Percentiles rank a stretch among this genome's conserved stretches.
These are phyloP conservation scores for Sebastes schlegelii DNA, from an alignment of 2,113 vertebrate genomes.

Conservation along the genomic window DNA sequence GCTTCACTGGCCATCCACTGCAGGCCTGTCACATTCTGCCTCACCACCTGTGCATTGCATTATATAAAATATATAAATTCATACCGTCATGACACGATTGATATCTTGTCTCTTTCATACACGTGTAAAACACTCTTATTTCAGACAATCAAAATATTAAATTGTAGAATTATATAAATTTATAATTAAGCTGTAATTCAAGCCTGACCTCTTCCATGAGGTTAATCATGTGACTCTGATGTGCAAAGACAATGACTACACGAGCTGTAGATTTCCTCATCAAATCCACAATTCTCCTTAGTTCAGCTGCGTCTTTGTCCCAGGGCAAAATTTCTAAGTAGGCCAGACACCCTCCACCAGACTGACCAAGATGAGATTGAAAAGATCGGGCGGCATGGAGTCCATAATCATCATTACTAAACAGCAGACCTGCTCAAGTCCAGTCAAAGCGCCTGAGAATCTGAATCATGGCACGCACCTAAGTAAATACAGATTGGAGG, in stretches of 20 bases:
- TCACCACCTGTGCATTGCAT: conserved; percentile 53
- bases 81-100: not conserved
- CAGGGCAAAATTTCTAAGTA: conserved; percentile 75
- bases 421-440: conserved; percentile 18
- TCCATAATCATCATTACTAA: conserved; percentile 33
- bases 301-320: conserved; percentile 50
- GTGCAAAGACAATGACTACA: conserved; percentile 67
- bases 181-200: not conserved
- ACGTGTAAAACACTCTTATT: too few species aligned
- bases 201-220: too few species aligned
- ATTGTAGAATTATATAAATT: not conserved
- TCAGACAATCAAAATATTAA: not conserved
- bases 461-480: too few species aligned
- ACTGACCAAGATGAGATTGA: conserved; percentile 8
- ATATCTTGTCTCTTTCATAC: not conserved
- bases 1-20: conserved; percentile 81
- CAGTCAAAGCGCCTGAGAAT: not conserved
- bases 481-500: too few species aligned
- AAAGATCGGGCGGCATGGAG: conserved; percentile 17
- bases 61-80: not conserved
- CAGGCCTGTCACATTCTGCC: conserved; percentile 75
- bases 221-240: conserved; percentile 63
- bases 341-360: conserved; percentile 62
- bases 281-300: conserved; percentile 66
- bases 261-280: conserved; percentile 64